Conservation (phyloP, 2,888 invertebrate species). For the Drosophila leonis region DNA sequence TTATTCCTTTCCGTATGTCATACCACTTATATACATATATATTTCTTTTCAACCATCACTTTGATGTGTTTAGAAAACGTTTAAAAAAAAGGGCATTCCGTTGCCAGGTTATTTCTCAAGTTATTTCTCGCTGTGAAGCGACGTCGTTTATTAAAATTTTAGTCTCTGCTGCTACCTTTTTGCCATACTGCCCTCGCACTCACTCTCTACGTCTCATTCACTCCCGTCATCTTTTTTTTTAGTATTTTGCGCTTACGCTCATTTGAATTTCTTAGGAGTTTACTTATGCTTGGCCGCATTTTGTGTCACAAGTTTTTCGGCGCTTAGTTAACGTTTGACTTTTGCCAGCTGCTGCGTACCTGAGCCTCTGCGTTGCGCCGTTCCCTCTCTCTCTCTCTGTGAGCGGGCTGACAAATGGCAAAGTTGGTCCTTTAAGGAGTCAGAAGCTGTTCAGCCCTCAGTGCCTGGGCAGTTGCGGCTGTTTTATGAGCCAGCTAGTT, state of each 20-base stretch:
- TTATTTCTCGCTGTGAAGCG: constrained; percentile 16
- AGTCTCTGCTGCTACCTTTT: constrained; percentile 36
- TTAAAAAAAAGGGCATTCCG: constrained; percentile 8
- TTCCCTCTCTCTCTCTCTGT: neutral
- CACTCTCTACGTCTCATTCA: constrained; percentile 8
- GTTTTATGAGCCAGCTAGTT: constrained; percentile 55
- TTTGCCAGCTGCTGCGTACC: constrained; percentile 55
- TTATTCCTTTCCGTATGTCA: neutral
- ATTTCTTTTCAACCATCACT: constrained; percentile 23
- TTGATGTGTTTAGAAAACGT: constrained; percentile 43
- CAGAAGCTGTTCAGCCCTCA: constrained; percentile 1
- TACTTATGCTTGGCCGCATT: constrained; percentile 74
- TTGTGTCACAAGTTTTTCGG: constrained; percentile 76
- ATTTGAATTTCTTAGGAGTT: constrained; percentile 78
- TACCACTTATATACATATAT: neutral
- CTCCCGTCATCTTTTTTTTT: constrained; percentile 27
- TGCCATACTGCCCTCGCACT: constrained; percentile 11
- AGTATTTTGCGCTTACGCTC: constrained; percentile 69
- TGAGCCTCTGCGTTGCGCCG: neutral
- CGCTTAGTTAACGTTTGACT: constrained; percentile 80
- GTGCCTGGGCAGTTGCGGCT: constrained; percentile 46
- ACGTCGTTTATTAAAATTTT: constrained; percentile 76
- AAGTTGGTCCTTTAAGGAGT: constrained; percentile 55
- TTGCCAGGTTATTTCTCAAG: constrained; percentile 34
- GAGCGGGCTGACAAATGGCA: constrained; percentile 48